Evolutionary conservation across 2,797 vertebrate species (phyloP), one percentile per base, ranked within the genome.

Genomic region (Chiroxiphia lanceolata): DNA sequence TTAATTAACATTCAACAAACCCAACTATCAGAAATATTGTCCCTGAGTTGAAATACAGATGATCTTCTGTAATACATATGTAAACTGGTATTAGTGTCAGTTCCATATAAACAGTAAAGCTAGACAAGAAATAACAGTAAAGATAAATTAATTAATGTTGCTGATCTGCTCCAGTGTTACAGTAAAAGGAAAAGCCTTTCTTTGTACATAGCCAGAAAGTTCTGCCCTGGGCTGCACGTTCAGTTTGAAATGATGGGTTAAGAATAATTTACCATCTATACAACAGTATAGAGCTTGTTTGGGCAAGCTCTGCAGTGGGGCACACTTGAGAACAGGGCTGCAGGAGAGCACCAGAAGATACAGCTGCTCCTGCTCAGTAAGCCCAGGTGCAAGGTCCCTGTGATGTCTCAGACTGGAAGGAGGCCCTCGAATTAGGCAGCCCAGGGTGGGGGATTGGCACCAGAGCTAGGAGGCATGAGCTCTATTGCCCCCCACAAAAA

Each of bases 71-170:
- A 89, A 85, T 87, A 63, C 8, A 26, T 45, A 10, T 85, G 26
- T 72, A 87, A 95, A 95, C 50, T 79, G n/a, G 12, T 72, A 54
- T 88, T 91, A 90, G 17, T 72, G 47, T 91, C 88, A 72, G 17
- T 91, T 74, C 69, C 70, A 59, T 51, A 60, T 13, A 84, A 94
- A 86, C 5, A 79, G 29, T 34, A 81, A 26, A 90, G 20, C 83
- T 87, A 82, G 13, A 72, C 45, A 78, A 83, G n/a, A 81, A 93
- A 61, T 44, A 78, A 78, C n/a, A 44, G 23, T 1, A 11, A 83
- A 74, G 57, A 79, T 59, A 71, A 83, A 87, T 78, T 87, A 80
- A 94, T 83, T 88, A 88, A 69, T 36, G 40, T 79, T 85, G 51
- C n/a, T 77, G 20, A 83, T 83, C 20, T 64, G 5, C 33, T 94